Base-by-base conservation (phyloP, 2,113 vertebrate genomes). In the Anarrhichthys ocellatus region DNA sequence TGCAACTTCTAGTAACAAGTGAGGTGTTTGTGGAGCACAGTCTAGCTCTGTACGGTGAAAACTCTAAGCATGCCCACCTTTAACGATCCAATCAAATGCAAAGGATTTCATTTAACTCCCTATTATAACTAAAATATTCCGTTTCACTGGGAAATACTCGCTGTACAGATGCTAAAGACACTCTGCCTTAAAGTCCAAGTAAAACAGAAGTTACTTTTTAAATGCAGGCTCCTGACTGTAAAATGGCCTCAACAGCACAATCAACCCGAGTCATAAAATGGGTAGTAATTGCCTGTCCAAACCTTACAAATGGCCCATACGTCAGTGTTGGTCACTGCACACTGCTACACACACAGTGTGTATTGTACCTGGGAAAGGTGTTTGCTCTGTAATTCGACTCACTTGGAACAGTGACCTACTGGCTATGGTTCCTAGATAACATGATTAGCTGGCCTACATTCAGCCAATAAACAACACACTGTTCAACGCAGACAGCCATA, bases 361-460 rank as follows among this genome's bases (percentile, higher is more conserved):
- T 71, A 9, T 80, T 73, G 24, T 58, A 73, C 82, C 76, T 76
- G 67, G 76, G 48, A 84, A 82, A 83, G 24, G 73, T 82, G 84
- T 90, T 88, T 84, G 56, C 84, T 58, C 62, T 88, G 79, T 79
- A 89, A 88, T 59, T 68, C 17, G 48, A 90, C 71, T 70, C 81
- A 65, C n/a, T 24, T 61, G 20, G 58, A 84, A 79, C 59, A 79
- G 61, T 86, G 20, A 66, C 29, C 42, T 17, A 20, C 4, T 11
- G 20, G 18, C 66, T 61, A 44, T 50, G 66, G 44, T 48, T 64
- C 40, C 17, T 10, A 81, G 82, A 88, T 82, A 83, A 64, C 62
- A 11, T 52, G 72, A 54, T 81, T 56, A 72, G 69, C 24, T 59
- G 63, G 44, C 70, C 80, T 82, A 89, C 73, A 59, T 81, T 7